These are phyloP conservation scores for Sebastes trivittatus DNA, from an alignment of 2,797 vertebrate genomes.

Conservation along the genomic window DNA sequence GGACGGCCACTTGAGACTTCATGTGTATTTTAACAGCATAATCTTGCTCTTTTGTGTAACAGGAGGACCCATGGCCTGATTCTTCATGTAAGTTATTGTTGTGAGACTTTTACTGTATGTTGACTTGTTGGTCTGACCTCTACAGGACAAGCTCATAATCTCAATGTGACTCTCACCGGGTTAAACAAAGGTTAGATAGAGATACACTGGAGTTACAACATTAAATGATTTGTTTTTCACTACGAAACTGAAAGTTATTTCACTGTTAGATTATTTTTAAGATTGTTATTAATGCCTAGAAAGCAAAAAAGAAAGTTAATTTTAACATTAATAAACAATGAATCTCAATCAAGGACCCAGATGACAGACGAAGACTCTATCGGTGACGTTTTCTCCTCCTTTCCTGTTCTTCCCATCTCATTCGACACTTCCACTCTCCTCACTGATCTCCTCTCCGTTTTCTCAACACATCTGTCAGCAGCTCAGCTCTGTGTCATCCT, in stretches of 20 bases:
- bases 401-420: conserved; percentile 11
- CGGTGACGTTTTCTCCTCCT: not conserved
- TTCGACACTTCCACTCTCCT: conserved; percentile 21
- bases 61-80: not conserved
- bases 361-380: not conserved
- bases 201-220: not conserved
- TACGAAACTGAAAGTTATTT: not conserved
- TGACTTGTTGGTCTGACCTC: not conserved
- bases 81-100: not conserved
- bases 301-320: not conserved
- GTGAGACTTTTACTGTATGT: not conserved
- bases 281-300: not conserved
- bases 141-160: not conserved
- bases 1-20: not conserved
- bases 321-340: not conserved
- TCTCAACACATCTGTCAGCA: conserved; percentile 64
- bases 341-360: not conserved
- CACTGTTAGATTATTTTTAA: accelerated
- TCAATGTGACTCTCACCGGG: not conserved
- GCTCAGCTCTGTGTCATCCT: conserved; percentile 59
- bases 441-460: conserved; percentile 33
- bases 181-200: not conserved
- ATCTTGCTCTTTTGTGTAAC: not conserved
- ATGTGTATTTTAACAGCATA: not conserved
- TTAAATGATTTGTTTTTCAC: not conserved